These are phyloP conservation scores for Orchestes rusci DNA, from an alignment of 2,888 invertebrate genomes.

Conservation along the genomic window DNA sequence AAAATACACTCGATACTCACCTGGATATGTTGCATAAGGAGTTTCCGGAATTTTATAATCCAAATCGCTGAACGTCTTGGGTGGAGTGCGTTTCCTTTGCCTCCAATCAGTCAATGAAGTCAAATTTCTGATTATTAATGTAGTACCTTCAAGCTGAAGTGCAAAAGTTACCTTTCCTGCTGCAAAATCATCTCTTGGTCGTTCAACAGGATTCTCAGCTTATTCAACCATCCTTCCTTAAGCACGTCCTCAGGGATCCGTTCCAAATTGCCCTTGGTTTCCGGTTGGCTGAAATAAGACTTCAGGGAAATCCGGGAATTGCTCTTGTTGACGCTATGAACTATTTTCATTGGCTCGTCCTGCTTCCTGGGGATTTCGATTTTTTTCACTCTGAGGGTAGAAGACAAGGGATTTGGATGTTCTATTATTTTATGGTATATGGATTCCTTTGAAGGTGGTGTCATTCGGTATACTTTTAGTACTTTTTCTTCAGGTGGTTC, in stretches of 20 bases:
- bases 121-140: slow-evolving; percentile 26
- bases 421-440: slow-evolving; percentile 6
- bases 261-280: slow-evolving; percentile 13
- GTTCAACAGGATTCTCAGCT: slow-evolving; percentile 49
- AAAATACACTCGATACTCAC: slow-evolving; percentile 5
- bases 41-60: slow-evolving; percentile 18
- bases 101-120: slow-evolving; percentile 52
- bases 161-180: slow-evolving; percentile 54
- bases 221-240: slow-evolving; percentile 49
- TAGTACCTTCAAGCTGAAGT: too few species aligned
- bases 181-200: slow-evolving; percentile 53
- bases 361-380: slow-evolving; percentile 19
- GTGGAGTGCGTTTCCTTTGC: slow-evolving; percentile 32
- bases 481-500: too few species aligned
- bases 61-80: slow-evolving; percentile 23
- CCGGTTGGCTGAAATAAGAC: slow-evolving; percentile 43
- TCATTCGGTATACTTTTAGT: too few species aligned
- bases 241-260: slow-evolving; percentile 42
- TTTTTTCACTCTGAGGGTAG: slow-evolving; percentile 27
- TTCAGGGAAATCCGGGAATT: slow-evolving; percentile 42
- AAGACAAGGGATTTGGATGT: slow-evolving; percentile 13
- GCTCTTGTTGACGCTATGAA: slow-evolving; percentile 34
- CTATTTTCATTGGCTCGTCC: slow-evolving; percentile 29
- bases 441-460: too few species aligned
- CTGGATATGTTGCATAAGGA: slow-evolving; percentile 52